Evolutionary conservation across 2,888 invertebrate species (phyloP), one percentile per base, ranked within the genome.

Genomic region (Euproctis similis): DNA sequence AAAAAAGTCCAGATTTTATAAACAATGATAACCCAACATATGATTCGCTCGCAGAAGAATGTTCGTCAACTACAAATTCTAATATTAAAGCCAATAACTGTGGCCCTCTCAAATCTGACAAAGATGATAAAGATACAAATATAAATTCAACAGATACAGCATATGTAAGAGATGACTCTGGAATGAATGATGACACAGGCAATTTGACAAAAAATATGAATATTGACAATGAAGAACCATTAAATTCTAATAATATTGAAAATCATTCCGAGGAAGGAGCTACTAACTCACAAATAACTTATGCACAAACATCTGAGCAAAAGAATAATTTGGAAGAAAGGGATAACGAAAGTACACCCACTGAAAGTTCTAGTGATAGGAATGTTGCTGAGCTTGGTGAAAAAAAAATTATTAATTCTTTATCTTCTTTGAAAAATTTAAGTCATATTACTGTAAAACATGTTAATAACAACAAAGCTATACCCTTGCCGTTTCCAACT

Each of bases 381-480:
- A 32, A 39, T 8, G 28, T 11, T 4, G 18, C 27, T 18, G 25
- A 30, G 2, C 4, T 18, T 4, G 25, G 11, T 24, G 20, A 22
- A 2, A 31, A 9, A 23, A 8, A 33, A 12, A 10, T 28, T 19
- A 28, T 34, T 3, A 53, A 40, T 12, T 49, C 69, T 26, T 42
- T 71, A 31, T 52, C 60, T 28, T 59, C 58, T 2, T 50, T 76
- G 31, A 73, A 73, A 53, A 66, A 59, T 52, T 58, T 76, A 34
- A 62, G 73, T 38, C 65, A 65, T 36, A 48, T 70, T 8, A 72
- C 72, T 26, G 54, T 80, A 2, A 80, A 77, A 53, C 40, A 75
- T 16, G 42, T 69, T 8, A 49, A 26, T 36, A 45, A 59, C 30
- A 43, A 34, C 23, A 54, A 50, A 24, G 50, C 28, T 17, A 32